Evolutionary conservation across 2,888 invertebrate genomes (phyloP).

Genomic region (Antheraea yamamai): DNA sequence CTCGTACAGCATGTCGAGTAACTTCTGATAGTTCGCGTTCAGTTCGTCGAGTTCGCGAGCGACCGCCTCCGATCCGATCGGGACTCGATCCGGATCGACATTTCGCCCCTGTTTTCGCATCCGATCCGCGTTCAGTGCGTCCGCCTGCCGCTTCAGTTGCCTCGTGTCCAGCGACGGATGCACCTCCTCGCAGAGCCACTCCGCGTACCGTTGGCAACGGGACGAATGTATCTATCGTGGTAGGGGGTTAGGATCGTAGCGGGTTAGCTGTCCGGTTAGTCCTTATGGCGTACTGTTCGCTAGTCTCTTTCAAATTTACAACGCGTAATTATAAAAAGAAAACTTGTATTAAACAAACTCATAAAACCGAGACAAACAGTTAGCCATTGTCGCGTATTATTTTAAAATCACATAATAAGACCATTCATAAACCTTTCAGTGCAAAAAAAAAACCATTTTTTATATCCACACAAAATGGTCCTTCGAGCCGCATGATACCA

Average conservation of each 20-base stretch:
- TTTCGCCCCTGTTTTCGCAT: conserved; percentile 56
- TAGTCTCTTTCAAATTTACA: neutral
- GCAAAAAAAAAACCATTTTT: neutral
- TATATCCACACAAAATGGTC: neutral
- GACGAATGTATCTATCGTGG: conserved; percentile 90
- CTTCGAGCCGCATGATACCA: neutral
- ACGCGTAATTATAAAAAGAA: neutral
- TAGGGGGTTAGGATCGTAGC: conserved; percentile 69
- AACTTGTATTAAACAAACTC: neutral
- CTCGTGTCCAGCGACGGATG: conserved; percentile 89
- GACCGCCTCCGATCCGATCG: conserved; percentile 87
- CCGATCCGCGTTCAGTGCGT: conserved; percentile 64
- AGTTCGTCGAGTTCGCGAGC: conserved; percentile 90
- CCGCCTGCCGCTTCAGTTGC: conserved; percentile 69
- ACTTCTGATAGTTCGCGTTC: conserved; percentile 89
- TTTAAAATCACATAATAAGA: neutral
- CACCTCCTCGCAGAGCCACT: conserved; percentile 90
- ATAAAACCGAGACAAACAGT: conserved; percentile 36
- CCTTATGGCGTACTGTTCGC: conserved; percentile 49
- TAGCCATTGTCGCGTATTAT: conserved; percentile 29
- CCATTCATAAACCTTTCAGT: conserved; percentile 27
- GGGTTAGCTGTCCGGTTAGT: conserved; percentile 64
- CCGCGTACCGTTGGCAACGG: conserved; percentile 91
- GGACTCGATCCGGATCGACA: conserved; percentile 53
- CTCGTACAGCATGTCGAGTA: conserved; percentile 86